Percentiles rank a stretch among this genome's conserved stretches.
Evolutionary conservation across 37 sponge, comb jelly and placozoan genomes (phyloP).

Genomic region (Diacarnus erythraeanus): DNA sequence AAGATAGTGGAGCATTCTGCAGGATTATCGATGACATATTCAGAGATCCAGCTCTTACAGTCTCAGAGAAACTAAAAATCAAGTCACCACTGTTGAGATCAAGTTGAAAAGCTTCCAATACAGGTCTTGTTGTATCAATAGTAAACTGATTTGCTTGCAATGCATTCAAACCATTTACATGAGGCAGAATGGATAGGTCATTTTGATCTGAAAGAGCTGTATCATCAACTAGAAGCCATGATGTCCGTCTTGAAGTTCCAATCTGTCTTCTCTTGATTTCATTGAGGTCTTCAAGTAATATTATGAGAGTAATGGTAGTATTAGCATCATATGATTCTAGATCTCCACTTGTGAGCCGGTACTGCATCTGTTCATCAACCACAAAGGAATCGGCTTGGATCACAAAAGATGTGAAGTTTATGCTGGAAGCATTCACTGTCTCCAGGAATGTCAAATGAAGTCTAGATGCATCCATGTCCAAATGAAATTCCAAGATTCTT

Average conservation of each 20-base stretch:
- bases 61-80: conserved; percentile 79
- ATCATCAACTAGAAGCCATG: conserved; percentile 73
- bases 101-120: conserved; percentile 56
- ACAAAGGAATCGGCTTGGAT: conserved; percentile 74
- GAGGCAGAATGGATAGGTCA: conserved; percentile 57
- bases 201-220: conserved; percentile 75
- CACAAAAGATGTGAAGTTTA: conserved; percentile 79
- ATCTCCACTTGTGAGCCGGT: conserved; percentile 76
- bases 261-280: conserved; percentile 75
- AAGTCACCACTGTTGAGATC: conserved; percentile 72
- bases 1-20: conserved; percentile 31
- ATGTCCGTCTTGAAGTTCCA: conserved; percentile 62
- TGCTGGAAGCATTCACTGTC: conserved; percentile 79
- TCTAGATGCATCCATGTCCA: conserved; percentile 82
- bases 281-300: conserved; percentile 74
- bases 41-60: conserved; percentile 62
- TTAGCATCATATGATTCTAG: conserved; percentile 56
- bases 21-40: conserved; percentile 65
- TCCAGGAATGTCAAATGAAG: conserved; percentile 80
- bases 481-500: conserved; percentile 56
- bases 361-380: conserved; percentile 25
- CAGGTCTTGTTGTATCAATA: conserved; percentile 79
- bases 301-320: conserved; percentile 64
- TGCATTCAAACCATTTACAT: conserved; percentile 74
- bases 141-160: conserved; percentile 64